Base-by-base conservation (phyloP, 2,113 vertebrate species). In the Peucedramus taeniatus region DNA sequence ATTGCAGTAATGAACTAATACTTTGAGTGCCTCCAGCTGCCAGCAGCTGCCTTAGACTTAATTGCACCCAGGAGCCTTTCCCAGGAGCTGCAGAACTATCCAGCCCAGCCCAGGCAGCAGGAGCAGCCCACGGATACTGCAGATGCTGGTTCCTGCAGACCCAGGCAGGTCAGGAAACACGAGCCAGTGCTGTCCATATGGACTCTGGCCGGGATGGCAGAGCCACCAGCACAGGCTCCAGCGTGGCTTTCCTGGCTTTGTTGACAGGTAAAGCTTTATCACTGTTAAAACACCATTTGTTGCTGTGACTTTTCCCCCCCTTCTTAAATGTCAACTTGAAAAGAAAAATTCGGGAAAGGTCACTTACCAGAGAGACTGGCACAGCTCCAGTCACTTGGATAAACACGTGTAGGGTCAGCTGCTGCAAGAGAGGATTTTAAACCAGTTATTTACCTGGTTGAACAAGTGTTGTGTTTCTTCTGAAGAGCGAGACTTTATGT, bases 341-440 rank as follows among this genome's bases (percentile, higher is more conserved):
- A 92, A 94, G 94, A 96, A 96, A 96, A 96, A 92, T 94, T 96
- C 4, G 23, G 92, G 86, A 97, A 97, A 96, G 96, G 96, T 96
- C 96, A 95, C 80, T 96, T 95, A 92, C 71, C 92, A 89, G 86
- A 94, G 80, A 44, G 77, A 23, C 80, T 94, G 93, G 93, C 90
- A 87, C 47, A 61, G 78, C 76, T 92, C 85, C 96, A 93, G 80
- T 30, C 94, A 72, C 83, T 92, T 90, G 86, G 90, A 95, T 78
- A 96, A 97, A 96, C 92, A 96, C 5, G 4, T 40, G 60, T 40
- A 90, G 90, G 86, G 92, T 66, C 95, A 90, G 96, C 88, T 91
- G 92, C 88, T 72, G 13, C 3, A 8, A 90, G 82, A 92, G 37
- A 83, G 90, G 90, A 84, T 92, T 84, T 94, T 39, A 93, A 96